Conservation (phyloP, 1,140 invertebrate genomes). For the Steinernema feltiae region DNA sequence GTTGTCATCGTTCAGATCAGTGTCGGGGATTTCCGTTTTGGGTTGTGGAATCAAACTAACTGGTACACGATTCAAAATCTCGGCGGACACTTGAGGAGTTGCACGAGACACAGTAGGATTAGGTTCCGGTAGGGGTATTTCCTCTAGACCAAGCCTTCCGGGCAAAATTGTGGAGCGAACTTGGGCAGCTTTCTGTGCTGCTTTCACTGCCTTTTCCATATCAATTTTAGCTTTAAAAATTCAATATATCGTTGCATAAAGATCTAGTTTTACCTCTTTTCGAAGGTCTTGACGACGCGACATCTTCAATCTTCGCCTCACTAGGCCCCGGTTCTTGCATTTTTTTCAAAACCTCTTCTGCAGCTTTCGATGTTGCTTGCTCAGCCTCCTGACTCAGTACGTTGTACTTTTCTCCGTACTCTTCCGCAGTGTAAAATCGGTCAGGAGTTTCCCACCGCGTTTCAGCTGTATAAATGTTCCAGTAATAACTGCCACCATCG, state of each 20-base stretch:
- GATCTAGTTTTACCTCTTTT: conserved; percentile 8
- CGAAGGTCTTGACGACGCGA: background rate
- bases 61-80: background rate
- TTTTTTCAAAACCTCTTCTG: background rate
- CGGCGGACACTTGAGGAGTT: background rate
- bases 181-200: background rate
- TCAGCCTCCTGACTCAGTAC: background rate
- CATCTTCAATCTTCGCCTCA: background rate
- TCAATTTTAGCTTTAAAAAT: background rate
- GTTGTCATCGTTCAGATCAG: no score
- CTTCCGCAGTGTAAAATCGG: conserved; percentile 53
- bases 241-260: background rate
- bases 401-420: conserved; percentile 44
- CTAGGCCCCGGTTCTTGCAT: background rate
- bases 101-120: background rate
- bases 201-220: background rate
- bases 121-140: background rate
- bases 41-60: background rate
- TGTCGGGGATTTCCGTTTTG: background rate
- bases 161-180: background rate
- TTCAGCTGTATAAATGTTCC: conserved; percentile 69
- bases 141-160: background rate
- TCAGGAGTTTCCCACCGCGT: conserved; percentile 57
- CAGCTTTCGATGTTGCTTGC: background rate
- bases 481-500: conserved; percentile 72